A percentile compares a stretch with the other conserved stretches of the same genome.
phyloP scores from a whole-genome alignment of 1,140 invertebrate species.

The Dendrolimus punctatus region DNA sequence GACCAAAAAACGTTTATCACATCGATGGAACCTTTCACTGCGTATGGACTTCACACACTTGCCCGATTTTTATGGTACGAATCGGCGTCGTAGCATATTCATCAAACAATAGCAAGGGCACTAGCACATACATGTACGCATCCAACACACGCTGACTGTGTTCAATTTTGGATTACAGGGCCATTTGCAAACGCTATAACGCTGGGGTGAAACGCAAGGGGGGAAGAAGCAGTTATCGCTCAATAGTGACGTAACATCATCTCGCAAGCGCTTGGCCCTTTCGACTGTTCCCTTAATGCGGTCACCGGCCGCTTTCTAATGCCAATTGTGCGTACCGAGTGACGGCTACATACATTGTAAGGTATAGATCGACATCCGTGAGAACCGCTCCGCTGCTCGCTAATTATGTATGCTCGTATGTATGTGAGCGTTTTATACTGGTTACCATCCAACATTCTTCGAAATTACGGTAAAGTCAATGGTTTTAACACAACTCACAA shows the following conservation, averaged over 20 bases:
- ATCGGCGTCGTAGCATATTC: too few species aligned
- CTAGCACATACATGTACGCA: conserved; percentile 26
- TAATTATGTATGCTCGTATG: conserved; percentile 37
- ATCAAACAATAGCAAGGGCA: conserved; percentile 40
- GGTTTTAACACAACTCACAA: too few species aligned
- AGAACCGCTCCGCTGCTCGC: conserved; percentile 35
- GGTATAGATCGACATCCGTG: conserved; percentile 53
- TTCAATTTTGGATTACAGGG: too few species aligned
- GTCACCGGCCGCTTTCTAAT: conserved; percentile 65
- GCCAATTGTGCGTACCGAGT: conserved; percentile 48
- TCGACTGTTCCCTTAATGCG: conserved; percentile 61
- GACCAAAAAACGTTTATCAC: too few species aligned
- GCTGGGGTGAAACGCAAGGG: conserved; percentile 13
- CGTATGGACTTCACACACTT: too few species aligned
- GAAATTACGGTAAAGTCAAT: too few species aligned
- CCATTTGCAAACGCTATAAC: conserved; percentile 11
- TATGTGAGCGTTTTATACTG: conserved; percentile 13
- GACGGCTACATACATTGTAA: conserved; percentile 33
- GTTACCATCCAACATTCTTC: neutral
- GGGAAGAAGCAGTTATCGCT: conserved; percentile 34
- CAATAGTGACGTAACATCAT: conserved; percentile 56
- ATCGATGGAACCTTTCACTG: too few species aligned
- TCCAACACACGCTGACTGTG: too few species aligned
- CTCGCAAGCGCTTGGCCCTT: conserved; percentile 55
- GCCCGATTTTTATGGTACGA: too few species aligned